Base-by-base conservation (phyloP, 2,113 vertebrate genomes). In the Fukomys damarensis region DNA sequence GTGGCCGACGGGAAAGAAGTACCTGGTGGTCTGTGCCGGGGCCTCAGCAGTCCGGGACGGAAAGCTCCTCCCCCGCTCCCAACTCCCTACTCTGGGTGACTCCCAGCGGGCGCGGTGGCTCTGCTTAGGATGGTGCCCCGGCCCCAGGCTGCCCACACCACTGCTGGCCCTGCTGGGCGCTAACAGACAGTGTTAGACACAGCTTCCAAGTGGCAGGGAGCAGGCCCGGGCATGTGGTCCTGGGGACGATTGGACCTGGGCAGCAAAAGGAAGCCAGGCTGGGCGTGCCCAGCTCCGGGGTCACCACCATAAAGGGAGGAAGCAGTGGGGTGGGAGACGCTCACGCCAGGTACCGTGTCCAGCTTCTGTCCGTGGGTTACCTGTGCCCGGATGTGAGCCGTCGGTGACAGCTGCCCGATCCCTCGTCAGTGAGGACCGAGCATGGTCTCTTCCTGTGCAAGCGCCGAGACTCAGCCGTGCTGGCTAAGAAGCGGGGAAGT, bases 81-180 rank as follows among this genome's bases (percentile, higher is more conserved):
- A 14, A 52, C 65, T 89, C 43, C 28, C 11, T 11, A 87, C 30
- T 52, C 61, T 26, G 41, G 52, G 9, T 3, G 14, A 4, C 74
- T 22, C 16, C 13, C 16, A 2, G 1, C 2, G 10, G 9, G 19
- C 0, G 1, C 2, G n/a, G 3, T 16, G 30, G 17, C 54, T 65
- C 59, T 87, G 41, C n/a, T 88, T 32, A 41, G 58, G 28, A 7
- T 0, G 3, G 22, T 26, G 4, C 81, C 52, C 38, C 35, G 59
- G 12, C 24, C 41, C 26, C 61, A 43, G 1, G n/a, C 12, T 4
- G 17, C 43, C 70, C 14, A 3, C 79, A 10, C 46, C 9, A 14
- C 54, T 20, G 14, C 66, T 13, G 56, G 81, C 38, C 2, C n/a
- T 5, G 5, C 12, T 3, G 14, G 61, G 26, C 20, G 32, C 30